Percentiles rank a stretch among this genome's conserved stretches.
Evolutionary conservation across 2,888 invertebrate species (phyloP).

Genomic region (Apamea anceps): DNA sequence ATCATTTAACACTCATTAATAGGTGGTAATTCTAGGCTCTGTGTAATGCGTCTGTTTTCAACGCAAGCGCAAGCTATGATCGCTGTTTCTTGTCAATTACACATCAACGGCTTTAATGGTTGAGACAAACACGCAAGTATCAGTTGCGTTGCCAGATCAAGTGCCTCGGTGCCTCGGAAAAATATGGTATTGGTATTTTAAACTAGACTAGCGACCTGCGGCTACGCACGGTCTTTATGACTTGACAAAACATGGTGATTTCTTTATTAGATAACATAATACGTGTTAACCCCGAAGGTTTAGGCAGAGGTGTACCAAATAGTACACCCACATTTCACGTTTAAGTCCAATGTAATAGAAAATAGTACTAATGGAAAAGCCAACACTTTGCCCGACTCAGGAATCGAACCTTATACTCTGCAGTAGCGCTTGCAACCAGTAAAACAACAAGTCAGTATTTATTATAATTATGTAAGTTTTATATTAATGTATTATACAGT

Average conservation of each 20-base stretch:
- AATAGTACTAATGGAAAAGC: too few relatives aligned
- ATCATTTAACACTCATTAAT: conserved; percentile 19
- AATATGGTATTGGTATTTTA: not conserved
- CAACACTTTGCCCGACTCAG: too few relatives aligned
- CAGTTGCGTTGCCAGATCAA: not conserved
- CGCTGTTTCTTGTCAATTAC: conserved; percentile 27
- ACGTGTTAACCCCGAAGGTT: not conserved
- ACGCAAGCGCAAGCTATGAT: not conserved
- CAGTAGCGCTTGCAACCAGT: too few relatives aligned
- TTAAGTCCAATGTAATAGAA: not conserved
- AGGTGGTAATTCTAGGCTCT: conserved; percentile 22
- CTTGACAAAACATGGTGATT: too few relatives aligned
- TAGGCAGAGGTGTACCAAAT: not conserved
- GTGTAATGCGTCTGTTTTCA: conserved; percentile 18
- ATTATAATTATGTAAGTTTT: not conserved
- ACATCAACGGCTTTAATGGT: conserved; percentile 7
- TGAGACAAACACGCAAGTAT: conserved; percentile 29
- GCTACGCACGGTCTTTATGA: not conserved
- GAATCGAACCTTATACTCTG: too few relatives aligned
- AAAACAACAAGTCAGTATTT: too few relatives aligned
- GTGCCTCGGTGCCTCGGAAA: not conserved
- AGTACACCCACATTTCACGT: not conserved
- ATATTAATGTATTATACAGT: not conserved
- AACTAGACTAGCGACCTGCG: not conserved
- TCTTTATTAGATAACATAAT: not conserved